These are phyloP conservation scores for Tympanoctomys barrerae DNA, from an alignment of 2,797 vertebrate genomes.

Conservation along the genomic window DNA sequence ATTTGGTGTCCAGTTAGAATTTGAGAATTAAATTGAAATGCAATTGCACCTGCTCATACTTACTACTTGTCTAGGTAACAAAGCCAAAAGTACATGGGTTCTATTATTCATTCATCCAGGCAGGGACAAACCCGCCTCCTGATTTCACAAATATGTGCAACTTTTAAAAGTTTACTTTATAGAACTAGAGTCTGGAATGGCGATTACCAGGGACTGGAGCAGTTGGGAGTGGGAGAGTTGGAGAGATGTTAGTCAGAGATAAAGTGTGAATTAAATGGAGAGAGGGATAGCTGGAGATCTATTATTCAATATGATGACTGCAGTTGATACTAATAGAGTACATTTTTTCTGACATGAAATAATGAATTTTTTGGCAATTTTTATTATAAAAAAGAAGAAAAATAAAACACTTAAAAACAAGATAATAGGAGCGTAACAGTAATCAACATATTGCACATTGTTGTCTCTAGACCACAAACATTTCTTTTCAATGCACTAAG, in stretches of 20 bases:
- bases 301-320: neutral
- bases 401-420: neutral
- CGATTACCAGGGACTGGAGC: neutral
- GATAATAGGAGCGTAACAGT: neutral
- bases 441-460: neutral
- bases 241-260: neutral
- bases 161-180: neutral
- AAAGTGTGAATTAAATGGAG: neutral
- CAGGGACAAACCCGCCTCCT: neutral
- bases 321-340: neutral
- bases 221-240: accelerated
- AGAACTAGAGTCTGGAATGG: no score
- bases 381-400: neutral
- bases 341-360: neutral
- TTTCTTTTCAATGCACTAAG: neutral
- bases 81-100: neutral
- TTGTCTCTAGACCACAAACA: neutral
- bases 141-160: neutral
- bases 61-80: neutral
- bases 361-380: neutral
- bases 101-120: neutral
- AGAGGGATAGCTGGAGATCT: neutral
- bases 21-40: neutral
- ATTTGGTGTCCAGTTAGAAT: neutral
- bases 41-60: neutral